A percentile compares a stretch with the other conserved stretches of the same genome.
These are phyloP conservation scores for Dipus sagitta DNA, from an alignment of 2,797 vertebrate species.

Conservation along the genomic window DNA sequence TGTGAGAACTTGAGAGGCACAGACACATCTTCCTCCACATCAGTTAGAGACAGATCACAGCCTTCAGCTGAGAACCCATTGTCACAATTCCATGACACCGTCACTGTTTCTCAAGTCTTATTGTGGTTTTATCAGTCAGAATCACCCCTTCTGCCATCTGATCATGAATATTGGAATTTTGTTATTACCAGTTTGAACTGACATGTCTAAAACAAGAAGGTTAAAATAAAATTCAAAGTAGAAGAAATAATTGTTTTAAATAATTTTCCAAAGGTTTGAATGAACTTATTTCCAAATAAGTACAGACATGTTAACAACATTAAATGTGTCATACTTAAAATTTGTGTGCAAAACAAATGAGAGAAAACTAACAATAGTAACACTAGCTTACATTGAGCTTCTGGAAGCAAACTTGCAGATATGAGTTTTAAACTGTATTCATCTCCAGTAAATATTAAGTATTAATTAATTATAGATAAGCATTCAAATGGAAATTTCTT, in stretches of 20 bases:
- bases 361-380: background rate
- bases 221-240: background rate
- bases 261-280: background rate
- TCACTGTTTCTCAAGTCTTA: conserved; percentile 24
- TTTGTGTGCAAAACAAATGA: background rate
- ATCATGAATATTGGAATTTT: background rate
- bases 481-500: background rate
- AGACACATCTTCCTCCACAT: conserved; percentile 41
- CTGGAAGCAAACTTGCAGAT: background rate
- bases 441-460: background rate
- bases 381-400: too few species aligned
- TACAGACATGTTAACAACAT: background rate
- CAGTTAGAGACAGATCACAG: conserved; percentile 60
- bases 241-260: background rate
- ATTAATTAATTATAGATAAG: conserved; percentile 5
- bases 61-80: background rate
- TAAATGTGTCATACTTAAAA: background rate
- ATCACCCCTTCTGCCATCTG: conserved; percentile 6
- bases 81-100: conserved; percentile 24
- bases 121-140: conserved; percentile 27
- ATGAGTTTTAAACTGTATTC: background rate
- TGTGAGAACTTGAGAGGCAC: conserved; percentile 26
- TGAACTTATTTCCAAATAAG: background rate
- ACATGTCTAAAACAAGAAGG: conserved; percentile 4
- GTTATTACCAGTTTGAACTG: background rate